These are phyloP conservation scores for Oxycera nigricornis DNA, from an alignment of 2,888 invertebrate species.

Conservation along the genomic window DNA sequence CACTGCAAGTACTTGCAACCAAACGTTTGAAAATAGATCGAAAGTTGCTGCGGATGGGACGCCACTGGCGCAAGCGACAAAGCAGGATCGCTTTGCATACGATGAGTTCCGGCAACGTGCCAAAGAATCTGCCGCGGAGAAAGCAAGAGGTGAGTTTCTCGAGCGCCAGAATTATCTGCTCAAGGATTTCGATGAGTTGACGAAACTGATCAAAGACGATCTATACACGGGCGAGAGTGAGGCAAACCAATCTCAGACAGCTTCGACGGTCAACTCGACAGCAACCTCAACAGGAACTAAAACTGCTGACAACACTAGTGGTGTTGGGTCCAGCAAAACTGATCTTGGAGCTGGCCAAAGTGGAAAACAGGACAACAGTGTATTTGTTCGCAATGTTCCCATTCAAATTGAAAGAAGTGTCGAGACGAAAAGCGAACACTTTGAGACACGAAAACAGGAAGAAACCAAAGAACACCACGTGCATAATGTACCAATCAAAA, in stretches of 20 bases:
- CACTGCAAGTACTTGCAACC: slow-evolving; percentile 48
- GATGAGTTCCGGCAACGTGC: slow-evolving; percentile 62
- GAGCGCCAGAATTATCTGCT: slow-evolving; percentile 58
- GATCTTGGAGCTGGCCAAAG: not conserved
- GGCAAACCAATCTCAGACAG: not conserved
- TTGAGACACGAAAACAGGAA: not conserved
- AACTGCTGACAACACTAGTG: not conserved
- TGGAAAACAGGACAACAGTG: not conserved
- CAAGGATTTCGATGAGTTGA: slow-evolving; percentile 61
- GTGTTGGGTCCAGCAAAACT: not conserved
- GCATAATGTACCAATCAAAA: slow-evolving; percentile 12
- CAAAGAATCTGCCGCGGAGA: slow-evolving; percentile 53
- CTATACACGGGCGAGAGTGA: slow-evolving; percentile 52
- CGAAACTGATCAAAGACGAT: slow-evolving; percentile 57
- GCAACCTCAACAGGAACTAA: not conserved
- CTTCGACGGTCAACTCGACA: not conserved
- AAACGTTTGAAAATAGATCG: slow-evolving; percentile 49
- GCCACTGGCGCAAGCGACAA: not conserved
- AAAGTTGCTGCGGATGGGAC: not conserved
- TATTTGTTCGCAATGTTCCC: slow-evolving; percentile 22
- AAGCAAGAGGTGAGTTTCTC: slow-evolving; percentile 51
- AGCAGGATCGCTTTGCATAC: slow-evolving; percentile 43
- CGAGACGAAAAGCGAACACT: not conserved
- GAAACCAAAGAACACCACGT: slow-evolving; percentile 13
- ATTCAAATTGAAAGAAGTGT: slow-evolving; percentile 25